Evolutionary conservation across 2,113 vertebrate species (phyloP).

Genomic region (Antechinus stuartii): DNA sequence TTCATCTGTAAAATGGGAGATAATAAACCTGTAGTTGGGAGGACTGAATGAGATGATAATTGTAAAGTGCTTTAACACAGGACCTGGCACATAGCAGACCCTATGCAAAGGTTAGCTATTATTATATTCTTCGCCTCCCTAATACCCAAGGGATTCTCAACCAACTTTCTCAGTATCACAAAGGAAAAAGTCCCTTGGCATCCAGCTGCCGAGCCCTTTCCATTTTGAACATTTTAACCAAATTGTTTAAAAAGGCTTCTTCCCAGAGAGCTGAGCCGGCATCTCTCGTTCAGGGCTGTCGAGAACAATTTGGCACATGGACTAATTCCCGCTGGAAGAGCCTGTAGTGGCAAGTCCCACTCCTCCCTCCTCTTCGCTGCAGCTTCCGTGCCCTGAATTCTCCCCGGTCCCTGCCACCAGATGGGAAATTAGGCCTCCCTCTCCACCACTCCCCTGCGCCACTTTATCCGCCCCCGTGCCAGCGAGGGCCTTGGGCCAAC

Average conservation of each 20-base stretch:
- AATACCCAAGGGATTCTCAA: background rate
- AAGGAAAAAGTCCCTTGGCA: background rate
- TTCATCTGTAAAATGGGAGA: background rate
- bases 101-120: background rate
- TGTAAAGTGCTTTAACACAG: background rate
- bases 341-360: background rate
- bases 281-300: conserved; percentile 47
- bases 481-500: background rate
- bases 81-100: background rate
- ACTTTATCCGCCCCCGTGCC: conserved; percentile 17
- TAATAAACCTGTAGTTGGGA: background rate
- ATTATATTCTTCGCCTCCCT: background rate
- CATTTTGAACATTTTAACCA: conserved; percentile 68
- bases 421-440: conserved; percentile 47
- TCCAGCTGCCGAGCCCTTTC: conserved; percentile 22
- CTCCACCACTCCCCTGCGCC: background rate
- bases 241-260: conserved; percentile 72
- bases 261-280: conserved; percentile 62
- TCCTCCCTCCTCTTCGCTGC: background rate
- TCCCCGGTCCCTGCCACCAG: background rate
- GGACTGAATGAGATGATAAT: background rate
- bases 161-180: background rate
- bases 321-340: conserved; percentile 43
- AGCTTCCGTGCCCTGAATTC: background rate
- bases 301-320: conserved; percentile 68